Percentiles rank a stretch among this genome's conserved stretches.
These are phyloP conservation scores for Trichechus manatus DNA, from an alignment of 2,113 vertebrate genomes.

Conservation along the genomic window DNA sequence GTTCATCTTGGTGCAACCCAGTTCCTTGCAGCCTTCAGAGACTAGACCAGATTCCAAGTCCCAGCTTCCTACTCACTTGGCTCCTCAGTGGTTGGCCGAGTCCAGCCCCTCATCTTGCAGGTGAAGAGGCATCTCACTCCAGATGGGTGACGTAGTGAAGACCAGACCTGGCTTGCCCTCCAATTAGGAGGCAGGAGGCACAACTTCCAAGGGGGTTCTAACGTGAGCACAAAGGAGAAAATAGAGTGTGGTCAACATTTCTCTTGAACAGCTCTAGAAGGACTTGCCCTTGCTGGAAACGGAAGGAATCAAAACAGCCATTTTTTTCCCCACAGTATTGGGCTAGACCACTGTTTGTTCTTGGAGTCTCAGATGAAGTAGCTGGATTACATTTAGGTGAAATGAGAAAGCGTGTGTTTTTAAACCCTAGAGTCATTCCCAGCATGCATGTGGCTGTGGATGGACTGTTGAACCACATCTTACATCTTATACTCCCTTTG, in stretches of 20 bases:
- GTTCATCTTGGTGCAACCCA: not conserved
- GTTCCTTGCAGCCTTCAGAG: not conserved
- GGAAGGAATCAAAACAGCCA: not conserved
- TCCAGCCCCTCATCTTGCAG: not conserved
- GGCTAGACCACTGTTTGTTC: not conserved
- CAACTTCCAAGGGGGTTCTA: not conserved
- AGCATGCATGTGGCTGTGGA: not conserved
- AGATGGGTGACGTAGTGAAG: not conserved
- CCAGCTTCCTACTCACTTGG: not conserved
- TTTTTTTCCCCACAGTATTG: not conserved
- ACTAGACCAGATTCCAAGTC: not conserved
- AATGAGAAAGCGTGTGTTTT: not conserved
- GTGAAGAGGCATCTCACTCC: not conserved
- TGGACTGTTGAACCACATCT: not conserved
- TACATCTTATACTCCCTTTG: not conserved
- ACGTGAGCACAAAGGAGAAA: constrained; percentile 16
- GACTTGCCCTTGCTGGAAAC: not conserved
- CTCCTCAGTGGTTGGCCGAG: not conserved
- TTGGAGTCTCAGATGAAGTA: not conserved
- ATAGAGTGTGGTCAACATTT: not conserved
- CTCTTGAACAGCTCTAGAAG: not conserved
- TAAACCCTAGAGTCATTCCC: not conserved
- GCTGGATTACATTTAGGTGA: not conserved
- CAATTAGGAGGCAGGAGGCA: not conserved
- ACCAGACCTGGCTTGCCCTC: not conserved